Evolutionary conservation across 2,888 invertebrate species (phyloP).

Genomic region (Hydrotaea cyrtoneurina): DNA sequence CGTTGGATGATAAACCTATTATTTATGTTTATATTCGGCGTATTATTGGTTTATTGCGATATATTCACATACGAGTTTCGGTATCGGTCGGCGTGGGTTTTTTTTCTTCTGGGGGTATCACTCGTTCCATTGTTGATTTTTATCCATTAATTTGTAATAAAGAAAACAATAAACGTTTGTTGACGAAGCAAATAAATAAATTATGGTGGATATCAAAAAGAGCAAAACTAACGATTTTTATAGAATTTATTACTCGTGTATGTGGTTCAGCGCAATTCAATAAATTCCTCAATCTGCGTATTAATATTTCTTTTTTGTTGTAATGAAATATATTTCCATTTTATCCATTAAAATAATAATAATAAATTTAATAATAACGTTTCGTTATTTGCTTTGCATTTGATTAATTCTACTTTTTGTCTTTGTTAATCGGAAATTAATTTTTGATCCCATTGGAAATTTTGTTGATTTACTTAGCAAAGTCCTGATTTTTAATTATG

Average conservation of each 20-base stretch:
- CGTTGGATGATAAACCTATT: conserved; percentile 24
- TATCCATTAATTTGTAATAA: conserved; percentile 35
- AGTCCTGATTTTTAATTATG: no score
- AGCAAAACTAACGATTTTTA: background rate
- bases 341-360: background rate
- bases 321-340: background rate
- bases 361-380: background rate
- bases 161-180: conserved; percentile 16
- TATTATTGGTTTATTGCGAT: no score
- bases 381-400: background rate
- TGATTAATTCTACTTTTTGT: background rate
- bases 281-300: background rate
- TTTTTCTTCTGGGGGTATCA: background rate
- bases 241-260: background rate
- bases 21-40: background rate
- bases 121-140: conserved; percentile 26
- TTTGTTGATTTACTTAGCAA: no score
- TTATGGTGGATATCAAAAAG: background rate
- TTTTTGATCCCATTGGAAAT: no score
- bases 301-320: background rate
- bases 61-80: background rate
- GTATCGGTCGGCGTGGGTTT: background rate
- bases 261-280: background rate
- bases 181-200: conserved; percentile 24
- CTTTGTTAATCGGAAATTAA: background rate